phyloP scores from a whole-genome alignment of 2,888 invertebrate genomes.

The Tipula vernalis region DNA sequence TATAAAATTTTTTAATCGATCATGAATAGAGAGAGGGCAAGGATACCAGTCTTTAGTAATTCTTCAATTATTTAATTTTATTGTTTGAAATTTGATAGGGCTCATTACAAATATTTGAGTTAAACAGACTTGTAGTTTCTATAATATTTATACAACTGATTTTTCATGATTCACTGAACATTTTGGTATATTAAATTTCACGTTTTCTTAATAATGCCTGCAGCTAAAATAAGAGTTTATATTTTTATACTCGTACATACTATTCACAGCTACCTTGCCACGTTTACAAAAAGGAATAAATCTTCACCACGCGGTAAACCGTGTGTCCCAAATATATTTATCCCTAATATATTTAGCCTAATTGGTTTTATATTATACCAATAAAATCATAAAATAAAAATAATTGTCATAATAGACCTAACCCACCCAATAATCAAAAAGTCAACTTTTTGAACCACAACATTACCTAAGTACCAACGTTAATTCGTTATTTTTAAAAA shows the following conservation, averaged over 20 bases:
- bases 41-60: not conserved
- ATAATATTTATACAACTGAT: not conserved
- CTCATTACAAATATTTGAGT: not conserved
- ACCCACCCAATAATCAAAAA: slow-evolving; percentile 4
- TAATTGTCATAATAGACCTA: not conserved
- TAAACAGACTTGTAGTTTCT: not conserved
- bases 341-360: not conserved
- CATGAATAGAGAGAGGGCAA: not conserved
- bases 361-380: not conserved
- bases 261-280: not conserved
- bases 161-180: not conserved
- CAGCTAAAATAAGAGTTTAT: not conserved
- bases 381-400: not conserved
- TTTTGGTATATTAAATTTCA: not conserved
- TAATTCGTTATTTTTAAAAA: not conserved
- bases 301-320: not conserved
- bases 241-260: not conserved
- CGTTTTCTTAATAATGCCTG: not conserved
- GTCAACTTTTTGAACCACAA: not conserved
- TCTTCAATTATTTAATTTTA: not conserved
- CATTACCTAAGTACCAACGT: not conserved
- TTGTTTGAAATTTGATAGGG: not conserved
- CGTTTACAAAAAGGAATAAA: too few relatives aligned
- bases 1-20: not conserved
- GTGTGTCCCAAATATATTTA: not conserved